Evolutionary conservation across 2,888 invertebrate genomes (phyloP).

Genomic region (Brachyopa scutellaris): DNA sequence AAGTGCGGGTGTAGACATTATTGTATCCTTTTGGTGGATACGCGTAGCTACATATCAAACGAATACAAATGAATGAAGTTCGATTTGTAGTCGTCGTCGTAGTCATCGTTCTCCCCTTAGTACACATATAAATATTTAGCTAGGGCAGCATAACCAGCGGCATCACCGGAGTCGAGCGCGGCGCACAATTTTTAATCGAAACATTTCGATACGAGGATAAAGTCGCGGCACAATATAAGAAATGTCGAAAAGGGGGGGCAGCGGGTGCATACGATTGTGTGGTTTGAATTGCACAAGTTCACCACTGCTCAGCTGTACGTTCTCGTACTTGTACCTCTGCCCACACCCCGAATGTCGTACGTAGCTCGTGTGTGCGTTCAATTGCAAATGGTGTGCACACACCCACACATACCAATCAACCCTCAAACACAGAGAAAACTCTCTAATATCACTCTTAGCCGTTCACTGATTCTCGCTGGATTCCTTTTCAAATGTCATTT

Average conservation of each 20-base stretch:
- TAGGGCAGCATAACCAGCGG: slow-evolving; percentile 66
- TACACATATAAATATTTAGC: slow-evolving; percentile 57
- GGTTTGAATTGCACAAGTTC: slow-evolving; percentile 69
- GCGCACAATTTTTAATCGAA: slow-evolving; percentile 69
- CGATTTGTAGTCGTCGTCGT: slow-evolving; percentile 62
- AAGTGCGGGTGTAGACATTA: slow-evolving; percentile 59
- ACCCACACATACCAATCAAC: slow-evolving; percentile 64
- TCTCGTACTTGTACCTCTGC: slow-evolving; percentile 32
- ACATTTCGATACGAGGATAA: slow-evolving; percentile 71
- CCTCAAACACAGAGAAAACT: slow-evolving; percentile 66
- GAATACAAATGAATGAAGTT: slow-evolving; percentile 70
- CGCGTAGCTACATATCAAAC: slow-evolving; percentile 53
- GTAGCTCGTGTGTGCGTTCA: slow-evolving; percentile 59
- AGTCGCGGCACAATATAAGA: slow-evolving; percentile 69
- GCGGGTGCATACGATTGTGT: slow-evolving; percentile 42
- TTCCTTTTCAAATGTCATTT: slow-evolving; percentile 72
- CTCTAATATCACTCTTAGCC: slow-evolving; percentile 72
- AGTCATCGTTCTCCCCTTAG: slow-evolving; percentile 41
- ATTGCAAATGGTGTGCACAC: slow-evolving; percentile 67
- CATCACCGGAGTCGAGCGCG: slow-evolving; percentile 60
- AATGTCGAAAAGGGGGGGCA: slow-evolving; percentile 30
- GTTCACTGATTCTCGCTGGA: slow-evolving; percentile 68
- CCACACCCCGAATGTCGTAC: slow-evolving; percentile 1
- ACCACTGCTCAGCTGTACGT: slow-evolving; percentile 54
- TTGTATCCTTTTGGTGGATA: slow-evolving; percentile 65